Evolutionary conservation across 2,888 invertebrate species (phyloP).

Genomic region (Hemistola chrysoprasaria): DNA sequence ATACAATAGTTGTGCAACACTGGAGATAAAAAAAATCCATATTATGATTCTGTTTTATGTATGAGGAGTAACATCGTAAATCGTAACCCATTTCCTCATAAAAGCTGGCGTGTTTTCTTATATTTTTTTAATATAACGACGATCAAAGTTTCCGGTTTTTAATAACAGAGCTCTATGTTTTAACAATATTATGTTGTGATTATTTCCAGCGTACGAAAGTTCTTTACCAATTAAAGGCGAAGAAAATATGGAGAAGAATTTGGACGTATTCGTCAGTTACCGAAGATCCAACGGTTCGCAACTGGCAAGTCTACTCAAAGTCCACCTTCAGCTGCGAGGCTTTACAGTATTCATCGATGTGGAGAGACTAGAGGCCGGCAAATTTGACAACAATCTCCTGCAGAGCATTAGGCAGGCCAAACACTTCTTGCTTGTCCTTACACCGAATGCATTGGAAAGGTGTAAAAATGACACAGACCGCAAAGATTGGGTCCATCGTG

Average conservation of each 20-base stretch:
- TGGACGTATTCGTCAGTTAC: conserved; percentile 99
- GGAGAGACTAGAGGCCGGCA: conserved; percentile 98
- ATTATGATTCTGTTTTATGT: conserved; percentile 23
- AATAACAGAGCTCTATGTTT: too few species aligned
- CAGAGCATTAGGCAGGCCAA: conserved; percentile 98
- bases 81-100: conserved; percentile 18
- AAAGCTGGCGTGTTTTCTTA: conserved; percentile 16
- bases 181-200: too few species aligned
- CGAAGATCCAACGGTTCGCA: conserved; percentile 98
- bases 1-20: conserved; percentile 14
- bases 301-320: conserved; percentile 96
- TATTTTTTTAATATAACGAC: conserved; percentile 16
- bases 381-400: conserved; percentile 98
- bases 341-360: conserved; percentile 99
- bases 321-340: conserved; percentile 96
- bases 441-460: conserved; percentile 96
- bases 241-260: conserved; percentile 92
- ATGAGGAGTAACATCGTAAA: conserved; percentile 18
- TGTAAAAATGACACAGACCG: conserved; percentile 95
- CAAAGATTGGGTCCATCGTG: conserved; percentile 99
- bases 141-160: too few species aligned
- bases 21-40: conserved; percentile 16
- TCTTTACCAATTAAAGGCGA: conserved; percentile 85
- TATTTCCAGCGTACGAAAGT: conserved; percentile 83
- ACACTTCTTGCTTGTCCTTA: conserved; percentile 97